phyloP scores from a whole-genome alignment of 2,113 vertebrate species.

The Oxyura jamaicensis region DNA sequence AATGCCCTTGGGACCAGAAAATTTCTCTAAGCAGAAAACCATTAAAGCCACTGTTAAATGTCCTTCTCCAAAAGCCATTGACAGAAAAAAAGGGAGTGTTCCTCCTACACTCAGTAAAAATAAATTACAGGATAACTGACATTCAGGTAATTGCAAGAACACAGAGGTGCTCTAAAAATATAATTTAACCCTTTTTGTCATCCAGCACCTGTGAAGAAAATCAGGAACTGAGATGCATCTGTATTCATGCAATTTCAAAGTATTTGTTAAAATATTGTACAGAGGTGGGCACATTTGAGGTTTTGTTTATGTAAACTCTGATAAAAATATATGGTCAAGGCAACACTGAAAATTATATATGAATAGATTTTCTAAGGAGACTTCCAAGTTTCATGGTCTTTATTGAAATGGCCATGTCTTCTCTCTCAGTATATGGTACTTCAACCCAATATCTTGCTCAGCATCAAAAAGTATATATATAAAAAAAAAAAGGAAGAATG shows the following conservation, averaged over 20 bases:
- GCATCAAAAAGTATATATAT: neutral
- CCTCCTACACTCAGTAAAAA: neutral
- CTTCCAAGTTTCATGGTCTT: neutral
- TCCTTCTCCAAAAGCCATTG: slow-evolving; percentile 7
- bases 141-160: neutral
- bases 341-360: neutral
- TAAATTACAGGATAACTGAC: neutral
- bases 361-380: neutral
- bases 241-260: neutral
- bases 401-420: neutral
- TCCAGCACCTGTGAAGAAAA: neutral
- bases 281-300: neutral
- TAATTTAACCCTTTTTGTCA: neutral
- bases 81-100: neutral
- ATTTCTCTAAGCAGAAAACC: slow-evolving; percentile 45
- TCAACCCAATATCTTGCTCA: neutral
- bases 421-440: neutral
- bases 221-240: neutral
- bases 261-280: neutral
- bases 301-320: neutral
- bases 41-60: slow-evolving; percentile 30
- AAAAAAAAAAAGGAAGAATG: neutral
- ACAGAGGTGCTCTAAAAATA: neutral
- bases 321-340: neutral
- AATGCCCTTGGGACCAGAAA: neutral